Base-by-base conservation (phyloP, 2,888 invertebrate species). In the Linnaemya vulpina region DNA sequence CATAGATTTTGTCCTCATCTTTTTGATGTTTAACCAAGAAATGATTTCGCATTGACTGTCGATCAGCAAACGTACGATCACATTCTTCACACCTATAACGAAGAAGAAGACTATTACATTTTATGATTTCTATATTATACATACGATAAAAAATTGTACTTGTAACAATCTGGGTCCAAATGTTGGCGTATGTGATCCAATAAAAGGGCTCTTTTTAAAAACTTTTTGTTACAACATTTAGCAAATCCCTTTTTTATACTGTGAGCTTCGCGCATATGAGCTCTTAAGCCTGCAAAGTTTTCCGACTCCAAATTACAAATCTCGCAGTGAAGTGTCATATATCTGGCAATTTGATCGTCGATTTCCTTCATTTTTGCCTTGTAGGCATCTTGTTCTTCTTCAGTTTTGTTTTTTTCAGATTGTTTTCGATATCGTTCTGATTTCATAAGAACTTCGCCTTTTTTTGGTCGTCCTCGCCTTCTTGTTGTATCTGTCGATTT, bases 31-130 rank as follows among this genome's bases (percentile, higher is more conserved):
- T 91, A 0, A 91, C 86, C 38, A 91, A 87, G 85, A 90, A 90
- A 51, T 92, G 92, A 40, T 91, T 91, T 30, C 91, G 89, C 86
- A 92, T 86, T 49, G 91, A 91, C 60, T 91, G 91, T 40, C 91
- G 91, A 65, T 89, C 89, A 2, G 89, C 87, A 83, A 89, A 90
- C 3, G 86, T 81, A 51, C 89, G 89, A 58, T 89, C 88, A 55
- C 90, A 90, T 51, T 87, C 87, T 7, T 87, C 86, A 79, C 90
- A 90, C 75, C 89, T 90, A 49, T 30, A 74, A 78, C 17, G n/a
- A 3, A 30, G 40, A 30, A 22, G 11, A 25, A 9, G 13, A 53
- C 3, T 30, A 30, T 43, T 55, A 25, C 1, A 4, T 40, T 38
- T 43, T 20, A 63, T 22, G 1, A 30, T 30, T 49, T 43, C 4